phyloP scores from a whole-genome alignment of 2,113 vertebrate species.

The Oncorhynchus nerka region DNA sequence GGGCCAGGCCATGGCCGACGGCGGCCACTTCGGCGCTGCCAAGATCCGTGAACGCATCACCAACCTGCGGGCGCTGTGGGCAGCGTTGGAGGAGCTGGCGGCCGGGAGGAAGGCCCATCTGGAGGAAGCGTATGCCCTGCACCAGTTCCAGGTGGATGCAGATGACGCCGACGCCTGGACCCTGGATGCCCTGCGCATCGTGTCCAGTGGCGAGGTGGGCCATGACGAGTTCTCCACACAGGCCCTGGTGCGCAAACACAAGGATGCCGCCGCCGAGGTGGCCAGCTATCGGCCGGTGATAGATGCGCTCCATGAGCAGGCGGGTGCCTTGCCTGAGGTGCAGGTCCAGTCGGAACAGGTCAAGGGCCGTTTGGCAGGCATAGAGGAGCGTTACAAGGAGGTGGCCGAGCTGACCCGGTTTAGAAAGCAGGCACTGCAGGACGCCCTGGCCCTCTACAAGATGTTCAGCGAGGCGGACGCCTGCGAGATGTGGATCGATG shows the following conservation, averaged over 20 bases:
- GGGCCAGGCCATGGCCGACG: slow-evolving; percentile 87
- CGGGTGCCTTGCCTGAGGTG: slow-evolving; percentile 75
- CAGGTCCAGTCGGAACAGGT: slow-evolving; percentile 77
- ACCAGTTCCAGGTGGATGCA: slow-evolving; percentile 92
- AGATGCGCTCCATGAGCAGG: slow-evolving; percentile 87
- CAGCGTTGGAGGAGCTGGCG: slow-evolving; percentile 84
- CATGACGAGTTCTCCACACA: slow-evolving; percentile 95
- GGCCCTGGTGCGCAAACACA: slow-evolving; percentile 93
- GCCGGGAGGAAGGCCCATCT: slow-evolving; percentile 81
- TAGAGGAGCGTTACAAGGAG: slow-evolving; percentile 88
- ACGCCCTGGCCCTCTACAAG: slow-evolving; percentile 86
- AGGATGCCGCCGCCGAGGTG: slow-evolving; percentile 90
- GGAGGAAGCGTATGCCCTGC: slow-evolving; percentile 84
- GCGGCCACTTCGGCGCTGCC: slow-evolving; percentile 87
- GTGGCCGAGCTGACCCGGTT: slow-evolving; percentile 83
- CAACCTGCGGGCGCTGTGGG: slow-evolving; percentile 90
- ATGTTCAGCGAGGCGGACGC: slow-evolving; percentile 89
- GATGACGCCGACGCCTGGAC: slow-evolving; percentile 92
- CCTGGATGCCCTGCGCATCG: slow-evolving; percentile 89
- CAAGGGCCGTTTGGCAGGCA: slow-evolving; percentile 75
- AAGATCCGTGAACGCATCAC: slow-evolving; percentile 86
- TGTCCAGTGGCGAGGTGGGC: slow-evolving; percentile 91
- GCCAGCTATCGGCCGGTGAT: slow-evolving; percentile 85
- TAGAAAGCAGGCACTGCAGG: slow-evolving; percentile 86
- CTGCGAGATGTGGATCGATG: slow-evolving; percentile 87